phyloP scores from a whole-genome alignment of 92 coral and sea anemone species.

The Galaxea fascicularis region DNA sequence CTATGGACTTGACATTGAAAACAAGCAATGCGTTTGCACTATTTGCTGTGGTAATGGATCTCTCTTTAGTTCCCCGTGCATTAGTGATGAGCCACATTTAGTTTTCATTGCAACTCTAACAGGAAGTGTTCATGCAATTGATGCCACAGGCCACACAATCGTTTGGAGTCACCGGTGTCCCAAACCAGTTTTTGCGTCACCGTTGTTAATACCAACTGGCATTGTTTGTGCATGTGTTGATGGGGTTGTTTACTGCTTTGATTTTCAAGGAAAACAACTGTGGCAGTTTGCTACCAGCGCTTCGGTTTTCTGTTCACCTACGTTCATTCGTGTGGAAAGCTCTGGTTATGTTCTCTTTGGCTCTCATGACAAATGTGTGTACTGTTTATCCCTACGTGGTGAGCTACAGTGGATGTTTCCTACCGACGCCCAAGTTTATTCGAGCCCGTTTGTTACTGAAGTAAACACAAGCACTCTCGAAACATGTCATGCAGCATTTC shows the following conservation, averaged over 20 bases:
- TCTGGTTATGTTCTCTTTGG: slow-evolving; percentile 70
- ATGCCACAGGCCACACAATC: slow-evolving; percentile 51
- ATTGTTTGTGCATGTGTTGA: slow-evolving; percentile 84
- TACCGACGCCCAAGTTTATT: slow-evolving; percentile 82
- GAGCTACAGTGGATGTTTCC: slow-evolving; percentile 72
- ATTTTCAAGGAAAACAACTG: slow-evolving; percentile 52
- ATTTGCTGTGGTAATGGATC: slow-evolving; percentile 87
- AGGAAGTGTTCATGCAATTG: slow-evolving; percentile 76
- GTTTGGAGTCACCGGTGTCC: slow-evolving; percentile 82
- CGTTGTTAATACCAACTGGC: slow-evolving; percentile 61
- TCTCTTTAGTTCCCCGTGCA: slow-evolving; percentile 90
- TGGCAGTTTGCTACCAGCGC: slow-evolving; percentile 76
- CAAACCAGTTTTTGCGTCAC: slow-evolving; percentile 92
- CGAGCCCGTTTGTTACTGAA: slow-evolving; percentile 78
- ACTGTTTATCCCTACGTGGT: slow-evolving; percentile 74
- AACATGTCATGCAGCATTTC: not conserved
- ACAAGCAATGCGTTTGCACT: slow-evolving; percentile 54
- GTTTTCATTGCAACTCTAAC: slow-evolving; percentile 83
- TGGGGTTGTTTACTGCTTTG: slow-evolving; percentile 75
- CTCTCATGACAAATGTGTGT: slow-evolving; percentile 77
- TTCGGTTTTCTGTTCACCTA: slow-evolving; percentile 82
- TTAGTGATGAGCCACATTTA: slow-evolving; percentile 62
- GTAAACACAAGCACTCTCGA: not conserved
- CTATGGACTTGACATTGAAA: slow-evolving; percentile 78
- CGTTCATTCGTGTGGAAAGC: not conserved